Evolutionary conservation across 2,113 vertebrate species (phyloP).

Genomic region (Columba janthina): DNA sequence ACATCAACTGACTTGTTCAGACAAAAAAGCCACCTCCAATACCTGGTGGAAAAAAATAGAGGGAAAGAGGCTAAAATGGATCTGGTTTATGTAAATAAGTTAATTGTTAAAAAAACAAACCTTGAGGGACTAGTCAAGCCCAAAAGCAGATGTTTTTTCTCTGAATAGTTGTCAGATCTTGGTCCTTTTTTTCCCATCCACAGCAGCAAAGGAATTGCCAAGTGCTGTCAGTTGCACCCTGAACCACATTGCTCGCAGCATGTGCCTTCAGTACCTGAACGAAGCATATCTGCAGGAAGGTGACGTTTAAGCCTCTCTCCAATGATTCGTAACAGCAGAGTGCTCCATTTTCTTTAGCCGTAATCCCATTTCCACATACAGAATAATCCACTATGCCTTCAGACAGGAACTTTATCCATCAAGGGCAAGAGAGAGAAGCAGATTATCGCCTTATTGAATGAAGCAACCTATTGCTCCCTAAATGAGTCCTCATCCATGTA

Average conservation of each 20-base stretch:
- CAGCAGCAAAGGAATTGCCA: neutral
- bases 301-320: constrained; percentile 8
- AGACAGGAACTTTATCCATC: constrained; percentile 11
- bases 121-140: neutral
- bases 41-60: neutral
- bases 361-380: constrained; percentile 55
- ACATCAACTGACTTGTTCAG: neutral
- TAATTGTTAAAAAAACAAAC: neutral
- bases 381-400: constrained; percentile 45
- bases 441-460: constrained; percentile 23
- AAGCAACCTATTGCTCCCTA: neutral
- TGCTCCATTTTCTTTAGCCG: constrained; percentile 16
- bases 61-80: neutral
- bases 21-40: neutral
- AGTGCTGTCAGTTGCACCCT: neutral
- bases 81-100: neutral
- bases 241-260: fast-evolving
- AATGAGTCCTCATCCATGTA: neutral
- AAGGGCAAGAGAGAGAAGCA: constrained; percentile 9
- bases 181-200: neutral
- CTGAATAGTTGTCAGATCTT: neutral
- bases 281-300: neutral
- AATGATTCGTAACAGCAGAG: neutral
- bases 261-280: neutral
- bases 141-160: neutral